Conservation (phyloP, 2,113 vertebrate species). For the Brachypteracias leptosomus region DNA sequence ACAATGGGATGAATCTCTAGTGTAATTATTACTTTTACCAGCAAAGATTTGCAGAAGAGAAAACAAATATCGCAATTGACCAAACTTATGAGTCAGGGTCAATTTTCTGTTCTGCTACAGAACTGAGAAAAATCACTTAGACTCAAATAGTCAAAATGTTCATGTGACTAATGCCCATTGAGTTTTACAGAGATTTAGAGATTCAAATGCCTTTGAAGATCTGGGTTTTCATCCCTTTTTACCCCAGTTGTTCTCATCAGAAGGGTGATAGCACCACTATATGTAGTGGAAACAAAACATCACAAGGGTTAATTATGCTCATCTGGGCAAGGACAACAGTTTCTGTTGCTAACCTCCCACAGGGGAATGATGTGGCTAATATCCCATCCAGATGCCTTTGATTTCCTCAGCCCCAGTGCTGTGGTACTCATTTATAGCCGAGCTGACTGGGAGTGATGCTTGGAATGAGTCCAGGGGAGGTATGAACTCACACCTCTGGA, state of each 20-base stretch:
- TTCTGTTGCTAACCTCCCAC: neutral
- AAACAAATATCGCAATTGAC: neutral
- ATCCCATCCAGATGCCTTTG: slow-evolving; percentile 8
- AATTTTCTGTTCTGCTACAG: neutral
- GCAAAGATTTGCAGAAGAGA: neutral
- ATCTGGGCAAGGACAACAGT: neutral
- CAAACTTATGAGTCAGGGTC: neutral
- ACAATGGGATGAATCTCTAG: neutral
- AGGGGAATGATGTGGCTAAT: slow-evolving; percentile 15
- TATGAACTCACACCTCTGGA: slow-evolving; percentile 44
- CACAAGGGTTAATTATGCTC: neutral
- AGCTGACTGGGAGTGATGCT: slow-evolving; percentile 13
- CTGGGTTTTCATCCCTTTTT: neutral
- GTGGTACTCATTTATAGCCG: neutral
- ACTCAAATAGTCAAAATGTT: neutral
- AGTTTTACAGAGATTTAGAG: neutral
- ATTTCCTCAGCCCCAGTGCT: slow-evolving; percentile 9
- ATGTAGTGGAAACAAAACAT: neutral
- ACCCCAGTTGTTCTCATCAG: neutral
- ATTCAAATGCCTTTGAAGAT: neutral
- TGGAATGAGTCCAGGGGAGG: neutral
- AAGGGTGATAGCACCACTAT: neutral
- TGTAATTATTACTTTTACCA: neutral
- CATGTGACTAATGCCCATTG: neutral
- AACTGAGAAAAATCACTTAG: neutral